phyloP scores from a whole-genome alignment of 2,797 vertebrate species.

The Etheostoma nigrum region DNA sequence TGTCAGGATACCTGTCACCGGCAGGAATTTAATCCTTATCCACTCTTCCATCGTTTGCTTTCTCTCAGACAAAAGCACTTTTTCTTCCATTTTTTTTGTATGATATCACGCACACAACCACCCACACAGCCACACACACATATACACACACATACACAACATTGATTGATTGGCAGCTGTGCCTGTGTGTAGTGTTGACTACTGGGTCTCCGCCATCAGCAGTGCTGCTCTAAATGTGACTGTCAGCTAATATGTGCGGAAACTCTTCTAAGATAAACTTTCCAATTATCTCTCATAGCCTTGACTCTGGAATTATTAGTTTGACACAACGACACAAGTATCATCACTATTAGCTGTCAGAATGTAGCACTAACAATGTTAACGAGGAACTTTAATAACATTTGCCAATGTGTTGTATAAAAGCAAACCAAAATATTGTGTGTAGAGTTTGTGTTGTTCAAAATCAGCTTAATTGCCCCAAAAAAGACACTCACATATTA shows the following conservation, averaged over 20 bases:
- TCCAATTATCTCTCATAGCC: constrained; percentile 55
- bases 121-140: background rate
- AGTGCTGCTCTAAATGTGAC: constrained; percentile 44
- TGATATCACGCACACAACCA: background rate
- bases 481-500: constrained; percentile 51
- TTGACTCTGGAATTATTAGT: constrained; percentile 39
- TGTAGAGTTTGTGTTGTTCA: background rate
- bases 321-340: constrained; percentile 27
- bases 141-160: background rate
- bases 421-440: constrained; percentile 6
- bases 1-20: constrained; percentile 51
- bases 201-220: constrained; percentile 44
- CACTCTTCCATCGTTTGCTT: constrained; percentile 29
- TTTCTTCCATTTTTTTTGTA: too few relatives aligned
- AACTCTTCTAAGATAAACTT: constrained; percentile 50
- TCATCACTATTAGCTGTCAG: constrained; percentile 32
- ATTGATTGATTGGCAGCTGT: constrained; percentile 51
- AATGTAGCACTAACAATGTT: constrained; percentile 19
- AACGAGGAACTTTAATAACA: background rate
- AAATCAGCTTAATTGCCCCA: background rate
- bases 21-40: constrained; percentile 31
- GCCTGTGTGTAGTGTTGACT: constrained; percentile 57
- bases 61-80: constrained; percentile 24
- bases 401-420: background rate
- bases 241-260: constrained; percentile 58